Evolutionary conservation across 2,797 vertebrate species (phyloP), one percentile per base, ranked within the genome.

Genomic region (Tiaroga cobitis): DNA sequence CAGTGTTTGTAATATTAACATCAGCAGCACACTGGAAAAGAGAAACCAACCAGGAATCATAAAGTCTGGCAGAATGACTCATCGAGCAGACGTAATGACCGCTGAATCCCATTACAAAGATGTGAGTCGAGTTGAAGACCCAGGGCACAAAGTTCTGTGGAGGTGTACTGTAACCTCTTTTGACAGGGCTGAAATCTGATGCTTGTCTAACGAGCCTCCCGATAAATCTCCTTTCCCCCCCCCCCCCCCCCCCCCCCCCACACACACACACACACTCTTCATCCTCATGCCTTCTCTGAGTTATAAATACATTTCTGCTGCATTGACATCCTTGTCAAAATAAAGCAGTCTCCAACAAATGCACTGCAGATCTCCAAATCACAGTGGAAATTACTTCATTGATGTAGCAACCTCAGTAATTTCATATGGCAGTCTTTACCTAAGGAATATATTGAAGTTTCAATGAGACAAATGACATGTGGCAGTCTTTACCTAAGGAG

Each of bases 71-170:
- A 87, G 85, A 85, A 88, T 94, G 93, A 94, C 88, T 95, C 93
- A 94, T 90, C 77, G 89, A 90, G 90, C 92, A 91, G 89, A 89
- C 59, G 82, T 94, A 94, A 94, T 93, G 92, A 94, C 92, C 91
- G 83, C 91, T 93, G 91, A 93, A 91, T 92, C 90, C 91, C 92
- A 93, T 94, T 94, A 94, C 91, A 54, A 75, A 93, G 93, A 92
- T 92, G 91, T 88, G 90, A 91, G 92, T 91, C 90, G 92, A 93
- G 85, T 89, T 80, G 87, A 77, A 89, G 89, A 85, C 72, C 77
- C 43, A 89, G 86, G 90, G 89, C 92, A 85, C 87, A n/a, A 56
- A 54, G 88, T 76, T 80, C 86, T 87, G 80, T 81, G 75, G 91
- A 93, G 89, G 89, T 92, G 89, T 82, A 89, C 90, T 75, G 82